Base-by-base conservation (phyloP, 2,797 vertebrate genomes). In the Champsocephalus gunnari region DNA sequence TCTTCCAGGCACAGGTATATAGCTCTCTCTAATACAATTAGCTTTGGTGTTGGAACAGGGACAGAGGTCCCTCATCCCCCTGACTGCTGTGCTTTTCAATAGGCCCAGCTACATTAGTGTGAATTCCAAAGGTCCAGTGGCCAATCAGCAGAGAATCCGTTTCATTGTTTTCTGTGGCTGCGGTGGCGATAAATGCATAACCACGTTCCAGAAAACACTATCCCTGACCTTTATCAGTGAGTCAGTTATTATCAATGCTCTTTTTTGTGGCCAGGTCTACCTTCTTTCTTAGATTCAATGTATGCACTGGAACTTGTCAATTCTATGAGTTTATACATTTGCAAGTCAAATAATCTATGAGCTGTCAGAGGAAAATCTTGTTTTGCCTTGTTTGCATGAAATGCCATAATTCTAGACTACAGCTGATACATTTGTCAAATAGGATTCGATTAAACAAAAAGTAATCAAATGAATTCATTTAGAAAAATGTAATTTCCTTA, bases 11-110 rank as follows among this genome's bases (percentile, higher is more conserved):
- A 74, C 81, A 90, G 83, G 86, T 38, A 38, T 38, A 8, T 87
- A 82, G 75, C 69, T 50, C 77, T 55, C 77, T 81, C 77, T 84
- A 83, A 89, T 87, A 63, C 85, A 85, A 85, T 87, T 79, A 84
- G 71, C 71, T 76, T 58, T 82, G 81, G 68, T 59, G 73, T 80
- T 82, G 69, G 80, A 80, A 70, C 68, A 69, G 69, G 66, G 71
- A 66, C 51, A 24, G 21, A 65, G 43, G 55, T 34, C 57, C 57
- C 51, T 66, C 34, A 10, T 13, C 66, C 41, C 64, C 47, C 44
- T 2, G 16, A 51, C 34, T 9, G n/a, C 73, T 54, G 57, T 21
- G 53, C 54, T 5, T 11, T 41, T 69, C 16, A 58, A 59, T 72
- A 74, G 12, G 34, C 24, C 41, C 3, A 7, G 49, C 32, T 19